Conservation (phyloP, 2,797 vertebrate genomes). For the Chiroxiphia lanceolata region DNA sequence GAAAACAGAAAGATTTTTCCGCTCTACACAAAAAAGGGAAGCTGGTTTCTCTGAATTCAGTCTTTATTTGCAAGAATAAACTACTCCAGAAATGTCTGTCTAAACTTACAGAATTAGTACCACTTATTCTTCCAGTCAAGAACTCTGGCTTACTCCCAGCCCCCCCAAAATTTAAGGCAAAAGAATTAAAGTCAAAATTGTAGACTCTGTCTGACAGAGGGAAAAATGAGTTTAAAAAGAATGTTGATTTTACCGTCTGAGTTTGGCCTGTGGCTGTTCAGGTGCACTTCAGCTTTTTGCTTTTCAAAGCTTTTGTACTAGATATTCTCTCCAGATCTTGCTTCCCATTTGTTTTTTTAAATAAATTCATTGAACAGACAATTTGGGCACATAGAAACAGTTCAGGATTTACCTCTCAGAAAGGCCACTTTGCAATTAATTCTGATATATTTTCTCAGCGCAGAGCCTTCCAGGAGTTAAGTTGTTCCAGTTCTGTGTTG, state of each 20-base stretch:
- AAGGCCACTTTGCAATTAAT: not conserved
- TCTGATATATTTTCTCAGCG: not conserved
- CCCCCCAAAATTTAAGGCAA: rapidly evolving
- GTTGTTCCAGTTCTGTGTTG: not conserved
- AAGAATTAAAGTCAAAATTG: not conserved
- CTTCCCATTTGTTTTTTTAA: not conserved
- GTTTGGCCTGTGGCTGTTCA: not conserved
- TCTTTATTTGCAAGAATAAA: not conserved
- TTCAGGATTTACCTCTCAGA: not conserved
- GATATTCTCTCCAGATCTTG: not conserved
- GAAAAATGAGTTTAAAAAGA: not conserved
- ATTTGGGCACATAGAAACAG: not conserved
- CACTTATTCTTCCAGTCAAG: not conserved
- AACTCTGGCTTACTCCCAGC: not conserved
- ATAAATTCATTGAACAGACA: not conserved
- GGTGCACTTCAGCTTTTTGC: not conserved
- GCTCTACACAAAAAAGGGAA: not conserved
- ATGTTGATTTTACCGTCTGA: not conserved
- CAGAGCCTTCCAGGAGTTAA: not conserved
- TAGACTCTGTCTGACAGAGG: not conserved
- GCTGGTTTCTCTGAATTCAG: not conserved
- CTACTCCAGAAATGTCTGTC: not conserved
- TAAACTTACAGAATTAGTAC: not conserved
- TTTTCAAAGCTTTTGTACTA: not conserved
- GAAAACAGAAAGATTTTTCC: not conserved